Conservation (phyloP, 2,888 invertebrate species). For the Dolichomitus sp. region DNA sequence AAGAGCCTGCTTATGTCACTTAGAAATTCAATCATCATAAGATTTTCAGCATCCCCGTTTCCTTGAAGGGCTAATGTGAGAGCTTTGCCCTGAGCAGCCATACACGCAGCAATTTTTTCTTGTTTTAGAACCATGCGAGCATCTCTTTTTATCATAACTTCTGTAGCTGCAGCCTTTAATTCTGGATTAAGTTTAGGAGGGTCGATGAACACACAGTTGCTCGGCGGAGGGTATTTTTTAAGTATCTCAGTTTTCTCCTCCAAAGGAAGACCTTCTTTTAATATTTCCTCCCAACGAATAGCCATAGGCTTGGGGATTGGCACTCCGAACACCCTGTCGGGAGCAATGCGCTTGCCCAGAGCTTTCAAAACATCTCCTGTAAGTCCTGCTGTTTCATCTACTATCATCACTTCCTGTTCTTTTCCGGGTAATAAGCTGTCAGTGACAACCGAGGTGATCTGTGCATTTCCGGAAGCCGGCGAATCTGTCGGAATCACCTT, state of each 20-base stretch:
- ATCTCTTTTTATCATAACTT: conserved; percentile 35
- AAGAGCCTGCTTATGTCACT: conserved; percentile 21
- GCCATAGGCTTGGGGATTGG: conserved; percentile 16
- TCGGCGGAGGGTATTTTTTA: conserved; percentile 37
- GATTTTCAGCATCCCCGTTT: conserved; percentile 26
- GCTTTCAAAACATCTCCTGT: conserved; percentile 12
- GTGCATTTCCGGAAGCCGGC: not conserved
- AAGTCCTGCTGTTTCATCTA: conserved; percentile 4
- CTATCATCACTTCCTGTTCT: not conserved
- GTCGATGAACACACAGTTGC: conserved; percentile 24
- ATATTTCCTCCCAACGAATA: conserved; percentile 33
- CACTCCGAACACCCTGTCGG: not conserved
- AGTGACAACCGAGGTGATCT: not conserved
- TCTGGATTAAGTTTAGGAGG: conserved; percentile 31
- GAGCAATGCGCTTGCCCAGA: conserved; percentile 31
- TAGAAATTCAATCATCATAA: conserved; percentile 1
- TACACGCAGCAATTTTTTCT: conserved; percentile 46
- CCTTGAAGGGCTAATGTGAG: conserved; percentile 3
- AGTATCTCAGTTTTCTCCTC: conserved; percentile 10
- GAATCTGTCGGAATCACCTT: not conserved
- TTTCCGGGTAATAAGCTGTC: not conserved
- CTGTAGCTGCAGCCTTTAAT: conserved; percentile 17
- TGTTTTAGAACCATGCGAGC: conserved; percentile 33
- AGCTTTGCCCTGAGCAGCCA: conserved; percentile 41
- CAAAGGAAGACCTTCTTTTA: conserved; percentile 26